Evolutionary conservation across 2,113 vertebrate genomes (phyloP).

Genomic region (Chaetorhynchus papuensis): DNA sequence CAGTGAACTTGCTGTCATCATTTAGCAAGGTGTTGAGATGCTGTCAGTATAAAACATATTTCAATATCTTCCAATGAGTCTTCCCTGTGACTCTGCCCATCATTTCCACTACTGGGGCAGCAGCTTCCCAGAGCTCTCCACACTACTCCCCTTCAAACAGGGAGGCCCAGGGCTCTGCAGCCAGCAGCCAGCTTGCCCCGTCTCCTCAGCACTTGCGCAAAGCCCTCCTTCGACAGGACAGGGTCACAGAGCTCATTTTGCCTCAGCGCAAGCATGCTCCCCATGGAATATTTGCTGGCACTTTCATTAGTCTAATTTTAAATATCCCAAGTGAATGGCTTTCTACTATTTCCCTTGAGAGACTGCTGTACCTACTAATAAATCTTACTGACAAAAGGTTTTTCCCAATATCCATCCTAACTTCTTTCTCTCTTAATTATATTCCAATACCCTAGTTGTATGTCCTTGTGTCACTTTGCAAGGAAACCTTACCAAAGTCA

Average conservation of each 20-base stretch:
- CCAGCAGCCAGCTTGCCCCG: not conserved
- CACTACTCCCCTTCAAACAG: not conserved
- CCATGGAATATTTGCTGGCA: conserved; percentile 18
- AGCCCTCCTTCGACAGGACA: not conserved
- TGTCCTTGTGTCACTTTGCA: conserved; percentile 38
- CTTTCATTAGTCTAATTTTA: conserved; percentile 57
- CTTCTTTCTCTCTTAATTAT: conserved; percentile 38
- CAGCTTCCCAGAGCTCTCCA: not conserved
- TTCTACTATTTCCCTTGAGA: conserved; percentile 2
- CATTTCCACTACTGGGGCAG: not conserved
- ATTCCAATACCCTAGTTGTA: conserved; percentile 26
- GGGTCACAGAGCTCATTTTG: conserved; percentile 14
- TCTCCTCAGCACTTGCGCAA: not conserved
- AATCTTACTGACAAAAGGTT: conserved; percentile 57
- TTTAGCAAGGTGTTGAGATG: not conserved
- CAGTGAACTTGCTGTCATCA: not conserved
- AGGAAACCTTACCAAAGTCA: conserved; percentile 12
- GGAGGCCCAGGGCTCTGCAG: not conserved
- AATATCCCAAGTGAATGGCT: conserved; percentile 30
- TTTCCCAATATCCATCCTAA: conserved; percentile 19
- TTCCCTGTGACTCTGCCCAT: not conserved
- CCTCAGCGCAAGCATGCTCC: not conserved
- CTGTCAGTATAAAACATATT: not conserved
- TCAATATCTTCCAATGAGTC: not conserved
- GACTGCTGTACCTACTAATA: conserved; percentile 14